Evolutionary conservation across 1,140 invertebrate species (phyloP), one percentile per base, ranked within the genome.

Genomic region (Chelonus insularis): DNA sequence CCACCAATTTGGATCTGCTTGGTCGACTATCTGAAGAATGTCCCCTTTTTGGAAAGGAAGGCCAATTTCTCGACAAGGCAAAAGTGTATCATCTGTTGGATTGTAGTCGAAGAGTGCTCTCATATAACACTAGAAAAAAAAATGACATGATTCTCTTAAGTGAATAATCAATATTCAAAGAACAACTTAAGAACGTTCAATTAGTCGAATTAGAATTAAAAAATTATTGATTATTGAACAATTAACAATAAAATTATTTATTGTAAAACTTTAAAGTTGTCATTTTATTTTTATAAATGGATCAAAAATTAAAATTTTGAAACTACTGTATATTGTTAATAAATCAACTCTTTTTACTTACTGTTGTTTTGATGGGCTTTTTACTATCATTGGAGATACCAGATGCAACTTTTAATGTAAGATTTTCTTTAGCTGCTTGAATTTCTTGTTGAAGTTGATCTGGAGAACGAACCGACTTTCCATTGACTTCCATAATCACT

Each of bases 1-100:
- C 96, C 97, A 99, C 96, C 96, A 99, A 74, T 98, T 98, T 0
- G 95, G 92, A 82, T 98, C 96, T 60, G 94, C 93, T 70, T 95
- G 90, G 76, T 96, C 95, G 8, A 98, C 84, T 55, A 98, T 91
- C 76, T 92, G 90, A 64, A 99, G 84, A 69, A 99, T 94, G 73
- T 99, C 97, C 7, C 97, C 96, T 66, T 90, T 90, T 68, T 91
- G 89, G 77, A 99, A 99, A 16, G 88, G 77, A n/a, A 99, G 80
- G 8, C 96, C 96, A 66, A 99, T 94, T 80, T 98, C 95, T 72
- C 92, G 90, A 74, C 95, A 98, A 1, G 97, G 97, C 61, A 98
- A 81, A 16, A 98, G 78, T 1, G 90, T 89, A 75, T 99, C 96
- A 73, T 95, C 90, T 66, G 86, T 84, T 5, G 97, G 95, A 75